Conservation (phyloP, 92 coral and sea anemone genomes). For the Paramuricea clavata region DNA sequence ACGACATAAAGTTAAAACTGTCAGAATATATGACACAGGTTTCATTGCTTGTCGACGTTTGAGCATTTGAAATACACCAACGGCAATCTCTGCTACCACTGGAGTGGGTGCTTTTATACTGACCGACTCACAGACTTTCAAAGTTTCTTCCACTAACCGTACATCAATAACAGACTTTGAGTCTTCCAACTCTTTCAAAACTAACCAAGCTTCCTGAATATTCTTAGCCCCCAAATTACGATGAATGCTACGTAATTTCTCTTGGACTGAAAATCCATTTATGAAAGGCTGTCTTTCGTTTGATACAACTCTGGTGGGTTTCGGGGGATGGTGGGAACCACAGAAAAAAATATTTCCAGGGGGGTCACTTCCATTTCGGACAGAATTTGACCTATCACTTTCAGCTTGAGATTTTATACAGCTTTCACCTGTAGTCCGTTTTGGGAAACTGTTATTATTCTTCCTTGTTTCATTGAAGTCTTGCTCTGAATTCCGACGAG, state of each 20-base stretch:
- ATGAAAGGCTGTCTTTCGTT: not conserved
- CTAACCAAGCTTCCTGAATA: constrained; percentile 7
- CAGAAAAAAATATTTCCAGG: not conserved
- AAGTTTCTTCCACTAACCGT: not conserved
- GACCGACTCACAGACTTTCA: constrained; percentile 18
- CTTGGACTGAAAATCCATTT: constrained; percentile 6
- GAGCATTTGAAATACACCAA: not conserved
- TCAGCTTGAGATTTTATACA: not conserved
- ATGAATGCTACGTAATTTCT: not conserved
- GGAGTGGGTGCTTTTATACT: not conserved
- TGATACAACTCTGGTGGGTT: constrained; percentile 11
- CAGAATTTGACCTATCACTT: not conserved
- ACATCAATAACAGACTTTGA: constrained; percentile 13
- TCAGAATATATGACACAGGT: constrained; percentile 5
- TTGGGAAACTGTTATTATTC: not conserved
- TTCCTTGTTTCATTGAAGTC: not conserved
- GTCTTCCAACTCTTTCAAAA: constrained; percentile 2
- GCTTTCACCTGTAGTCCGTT: not conserved
- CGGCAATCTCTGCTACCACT: not conserved
- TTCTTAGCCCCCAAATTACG: not conserved
- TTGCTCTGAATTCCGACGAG: not conserved
- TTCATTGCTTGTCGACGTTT: not conserved
- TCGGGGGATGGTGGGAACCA: not conserved
- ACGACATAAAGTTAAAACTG: not conserved
- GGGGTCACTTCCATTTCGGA: not conserved